phyloP scores from a whole-genome alignment of 2,797 vertebrate species.

The Ara ararauna region DNA sequence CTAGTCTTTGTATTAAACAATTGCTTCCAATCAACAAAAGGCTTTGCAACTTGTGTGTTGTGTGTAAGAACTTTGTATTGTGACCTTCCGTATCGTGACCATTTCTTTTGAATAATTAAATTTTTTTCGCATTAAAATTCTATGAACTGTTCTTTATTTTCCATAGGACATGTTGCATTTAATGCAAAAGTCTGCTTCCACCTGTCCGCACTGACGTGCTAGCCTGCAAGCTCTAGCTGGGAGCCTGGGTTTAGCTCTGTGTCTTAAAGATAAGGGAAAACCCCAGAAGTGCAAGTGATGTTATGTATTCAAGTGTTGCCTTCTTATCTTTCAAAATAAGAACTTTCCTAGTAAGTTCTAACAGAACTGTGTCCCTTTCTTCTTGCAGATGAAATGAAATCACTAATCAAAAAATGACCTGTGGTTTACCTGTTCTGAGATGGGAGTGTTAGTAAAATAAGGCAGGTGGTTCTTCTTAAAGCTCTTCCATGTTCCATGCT shows the following conservation, averaged over 20 bases:
- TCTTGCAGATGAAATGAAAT: background rate
- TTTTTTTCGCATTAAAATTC: constrained; percentile 61
- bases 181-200: background rate
- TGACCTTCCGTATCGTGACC: constrained; percentile 24
- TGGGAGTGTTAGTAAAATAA: background rate
- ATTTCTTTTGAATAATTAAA: constrained; percentile 63
- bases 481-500: background rate
- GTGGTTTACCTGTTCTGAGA: background rate
- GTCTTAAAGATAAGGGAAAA: background rate
- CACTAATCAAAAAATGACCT: background rate
- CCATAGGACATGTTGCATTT: background rate
- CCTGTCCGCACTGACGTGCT: background rate
- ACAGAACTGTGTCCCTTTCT: background rate
- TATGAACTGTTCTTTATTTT: constrained; percentile 65
- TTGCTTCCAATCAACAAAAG: constrained; percentile 20
- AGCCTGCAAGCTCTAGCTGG: background rate
- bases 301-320: background rate
- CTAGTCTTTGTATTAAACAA: constrained; percentile 54
- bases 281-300: background rate
- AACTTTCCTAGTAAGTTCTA: background rate
- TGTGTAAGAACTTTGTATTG: constrained; percentile 59
- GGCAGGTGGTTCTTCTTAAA: background rate
- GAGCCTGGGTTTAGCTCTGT: background rate
- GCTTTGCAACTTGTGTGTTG: constrained; percentile 52
- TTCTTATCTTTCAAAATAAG: background rate